phyloP scores from a whole-genome alignment of 2,113 vertebrate species.

The Eleginops maclovinus region DNA sequence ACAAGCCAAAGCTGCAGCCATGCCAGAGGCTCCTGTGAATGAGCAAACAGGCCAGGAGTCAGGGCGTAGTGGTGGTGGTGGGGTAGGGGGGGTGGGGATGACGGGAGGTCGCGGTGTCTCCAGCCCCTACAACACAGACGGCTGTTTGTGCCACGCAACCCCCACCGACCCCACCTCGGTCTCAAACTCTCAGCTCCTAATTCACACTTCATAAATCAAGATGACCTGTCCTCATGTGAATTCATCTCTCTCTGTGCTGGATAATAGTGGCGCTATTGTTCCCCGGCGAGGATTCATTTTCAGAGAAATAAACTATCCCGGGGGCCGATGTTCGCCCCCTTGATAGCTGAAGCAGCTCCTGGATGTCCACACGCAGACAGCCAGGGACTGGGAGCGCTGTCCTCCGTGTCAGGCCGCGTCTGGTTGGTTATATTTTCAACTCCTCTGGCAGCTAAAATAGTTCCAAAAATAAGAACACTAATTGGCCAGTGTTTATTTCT shows the following conservation, averaged over 20 bases:
- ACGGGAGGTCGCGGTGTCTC: conserved; percentile 66
- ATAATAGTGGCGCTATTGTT: conserved; percentile 78
- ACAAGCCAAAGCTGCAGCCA: conserved; percentile 37
- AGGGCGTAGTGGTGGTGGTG: conserved; percentile 30
- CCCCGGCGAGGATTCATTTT: conserved; percentile 48
- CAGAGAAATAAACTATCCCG: conserved; percentile 41
- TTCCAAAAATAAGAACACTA: conserved; percentile 80
- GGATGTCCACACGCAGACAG: conserved; percentile 24
- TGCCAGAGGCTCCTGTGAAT: conserved; percentile 41
- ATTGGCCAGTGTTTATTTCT: conserved; percentile 82
- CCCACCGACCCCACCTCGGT: conserved; percentile 64
- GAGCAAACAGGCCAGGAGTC: conserved; percentile 56
- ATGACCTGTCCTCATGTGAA: conserved; percentile 73
- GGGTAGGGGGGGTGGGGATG: conserved; percentile 10
- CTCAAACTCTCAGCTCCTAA: conserved; percentile 76
- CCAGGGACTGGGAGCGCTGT: conserved; percentile 16
- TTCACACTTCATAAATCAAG: conserved; percentile 85
- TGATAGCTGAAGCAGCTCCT: conserved; percentile 48
- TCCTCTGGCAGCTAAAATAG: conserved; percentile 63
- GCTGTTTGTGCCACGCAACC: conserved; percentile 72
- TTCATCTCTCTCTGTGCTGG: conserved; percentile 69
- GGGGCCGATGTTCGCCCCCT: conserved; percentile 1
- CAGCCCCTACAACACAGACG: conserved; percentile 75
- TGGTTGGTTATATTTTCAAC: conserved; percentile 57
- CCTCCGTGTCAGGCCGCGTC: conserved; percentile 58